Percentiles rank a stretch among this genome's conserved stretches.
phyloP scores from a whole-genome alignment of 2,113 vertebrate species.

The Neopipo cinnamomea region DNA sequence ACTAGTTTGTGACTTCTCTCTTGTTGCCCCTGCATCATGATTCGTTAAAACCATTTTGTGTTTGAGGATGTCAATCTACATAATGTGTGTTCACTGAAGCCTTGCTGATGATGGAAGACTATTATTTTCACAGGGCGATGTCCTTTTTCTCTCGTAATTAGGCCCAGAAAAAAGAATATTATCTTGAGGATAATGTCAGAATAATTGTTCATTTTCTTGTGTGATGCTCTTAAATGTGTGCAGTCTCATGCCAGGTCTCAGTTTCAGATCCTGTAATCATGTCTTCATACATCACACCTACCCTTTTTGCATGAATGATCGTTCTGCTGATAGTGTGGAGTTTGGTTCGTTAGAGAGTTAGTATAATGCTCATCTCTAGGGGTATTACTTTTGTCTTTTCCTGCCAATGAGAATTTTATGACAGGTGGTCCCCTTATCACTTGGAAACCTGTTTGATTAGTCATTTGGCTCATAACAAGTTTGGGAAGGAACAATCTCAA shows the following conservation, averaged over 20 bases:
- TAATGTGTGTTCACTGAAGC: background rate
- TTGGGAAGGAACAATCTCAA: background rate
- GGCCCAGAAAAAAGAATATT: background rate
- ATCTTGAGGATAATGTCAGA: background rate
- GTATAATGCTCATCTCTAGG: background rate
- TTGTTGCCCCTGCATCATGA: fast-evolving
- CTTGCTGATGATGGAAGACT: background rate
- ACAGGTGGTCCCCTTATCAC: background rate
- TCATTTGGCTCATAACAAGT: background rate
- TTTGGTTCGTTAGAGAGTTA: background rate
- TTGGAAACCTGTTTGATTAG: background rate
- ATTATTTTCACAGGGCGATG: background rate
- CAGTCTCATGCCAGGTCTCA: background rate
- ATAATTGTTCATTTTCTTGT: background rate
- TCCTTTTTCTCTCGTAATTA: background rate
- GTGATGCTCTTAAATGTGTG: background rate
- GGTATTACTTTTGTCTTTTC: background rate
- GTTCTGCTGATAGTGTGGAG: background rate
- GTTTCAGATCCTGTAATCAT: background rate
- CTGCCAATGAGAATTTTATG: background rate
- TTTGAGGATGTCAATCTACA: background rate
- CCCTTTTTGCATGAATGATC: background rate
- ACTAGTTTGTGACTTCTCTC: background rate
- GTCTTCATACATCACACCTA: background rate
- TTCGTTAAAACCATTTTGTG: background rate